Evolutionary conservation across 2,113 vertebrate genomes (phyloP), one percentile per base, ranked within the genome.

Genomic region (Shinisaurus crocodilurus): DNA sequence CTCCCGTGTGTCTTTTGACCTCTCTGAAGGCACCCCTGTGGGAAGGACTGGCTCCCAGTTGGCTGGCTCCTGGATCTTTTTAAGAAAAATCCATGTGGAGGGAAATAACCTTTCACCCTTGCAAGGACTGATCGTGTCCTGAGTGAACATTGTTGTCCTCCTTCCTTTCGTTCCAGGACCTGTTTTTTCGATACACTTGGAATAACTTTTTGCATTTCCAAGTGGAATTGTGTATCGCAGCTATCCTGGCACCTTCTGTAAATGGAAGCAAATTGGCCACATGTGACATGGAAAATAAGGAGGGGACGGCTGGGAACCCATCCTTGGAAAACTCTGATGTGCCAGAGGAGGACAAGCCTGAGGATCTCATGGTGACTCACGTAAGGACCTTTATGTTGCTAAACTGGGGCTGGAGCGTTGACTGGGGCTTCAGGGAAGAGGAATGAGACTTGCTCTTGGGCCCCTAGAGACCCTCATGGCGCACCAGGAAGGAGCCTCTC

Each of bases 141-240:
- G 0, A 60, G 1, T 82, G 1, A 90, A 6, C 25, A 0, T 72
- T 10, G 8, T 7, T 18, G 7, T 10, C 76, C 25, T 75, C 6
- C 69, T 70, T 90, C 65, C 0, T 91, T 79, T 85, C 63, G 37
- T 43, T n/a, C 0, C 94, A 99, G 99, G 99, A 99, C 96, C 97
- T 99, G 93, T 99, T 99, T 97, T 99, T 99, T 96, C 98, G 98
- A 95, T 99, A 99, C 97, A 98, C 98, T 27, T 99, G 99, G 99
- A 99, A 99, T 97, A 99, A 99, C 96, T 99, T 99, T 95, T 96
- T 99, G 97, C 99, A 99, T 97, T 98, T 98, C 97, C 99, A 99
- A 98, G 99, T 99, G 97, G 99, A 99, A 91, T 95, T 99, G 90
- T 99, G 99, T 88, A 97, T 99, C 95, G 98, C 98, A 1, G 98